These are phyloP conservation scores for Mastigias papua DNA, from an alignment of 30 jellyfish, hydroid and myxozoan species.

Conservation along the genomic window DNA sequence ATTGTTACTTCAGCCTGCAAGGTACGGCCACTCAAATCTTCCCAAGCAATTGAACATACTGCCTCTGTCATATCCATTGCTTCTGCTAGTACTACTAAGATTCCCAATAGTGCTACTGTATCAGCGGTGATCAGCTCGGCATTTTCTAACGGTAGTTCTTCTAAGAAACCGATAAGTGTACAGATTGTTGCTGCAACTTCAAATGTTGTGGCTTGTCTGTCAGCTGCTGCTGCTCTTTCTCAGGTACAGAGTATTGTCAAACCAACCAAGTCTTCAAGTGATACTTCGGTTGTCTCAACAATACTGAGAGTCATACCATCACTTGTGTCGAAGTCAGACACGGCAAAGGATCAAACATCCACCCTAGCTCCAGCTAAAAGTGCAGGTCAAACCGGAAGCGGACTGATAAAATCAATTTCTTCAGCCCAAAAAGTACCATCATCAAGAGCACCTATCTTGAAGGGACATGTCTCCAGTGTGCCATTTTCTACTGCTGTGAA, in stretches of 20 bases:
- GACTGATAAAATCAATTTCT: neutral
- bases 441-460: neutral
- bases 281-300: slow-evolving; percentile 60
- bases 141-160: neutral
- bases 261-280: slow-evolving; percentile 18
- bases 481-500: slow-evolving; percentile 15
- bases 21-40: neutral
- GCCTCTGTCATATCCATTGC: slow-evolving; percentile 42
- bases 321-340: slow-evolving; percentile 30
- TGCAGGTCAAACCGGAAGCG: neutral
- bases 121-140: neutral
- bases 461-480: neutral
- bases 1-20: slow-evolving; percentile 5
- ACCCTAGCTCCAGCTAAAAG: neutral
- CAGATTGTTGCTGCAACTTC: slow-evolving; percentile 49
- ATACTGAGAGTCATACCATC: slow-evolving; percentile 53
- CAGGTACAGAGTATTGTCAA: slow-evolving; percentile 35
- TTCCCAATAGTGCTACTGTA: neutral
- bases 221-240: slow-evolving; percentile 45
- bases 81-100: neutral
- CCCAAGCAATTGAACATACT: slow-evolving; percentile 3
- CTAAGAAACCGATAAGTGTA: slow-evolving; percentile 32
- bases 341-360: neutral
- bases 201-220: slow-evolving; percentile 41
- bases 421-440: neutral